Percentiles rank a stretch among this genome's conserved stretches.
Conservation (phyloP, 2,113 vertebrate genomes). For the Poeciliopsis prolifica region DNA sequence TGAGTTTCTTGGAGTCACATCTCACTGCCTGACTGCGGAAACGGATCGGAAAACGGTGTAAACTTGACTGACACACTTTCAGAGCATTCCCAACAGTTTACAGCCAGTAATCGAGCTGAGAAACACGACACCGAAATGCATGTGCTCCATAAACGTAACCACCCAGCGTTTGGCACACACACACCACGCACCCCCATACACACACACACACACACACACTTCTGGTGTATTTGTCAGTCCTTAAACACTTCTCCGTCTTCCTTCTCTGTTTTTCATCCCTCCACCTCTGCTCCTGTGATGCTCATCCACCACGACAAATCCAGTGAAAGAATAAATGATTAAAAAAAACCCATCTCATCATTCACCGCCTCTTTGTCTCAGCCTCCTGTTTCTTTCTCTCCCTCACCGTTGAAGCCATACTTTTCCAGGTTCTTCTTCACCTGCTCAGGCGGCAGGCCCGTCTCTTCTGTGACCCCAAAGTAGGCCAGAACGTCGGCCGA, state of each 20-base stretch:
- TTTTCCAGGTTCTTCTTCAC: conserved; percentile 87
- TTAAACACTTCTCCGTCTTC: conserved; percentile 1
- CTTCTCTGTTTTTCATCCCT: conserved; percentile 8
- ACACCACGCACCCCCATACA: too few species aligned
- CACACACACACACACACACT: conserved; percentile 1
- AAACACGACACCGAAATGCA: conserved; percentile 44
- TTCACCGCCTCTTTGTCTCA: background rate
- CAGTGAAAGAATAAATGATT: background rate
- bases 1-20: too few species aligned
- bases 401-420: conserved; percentile 90
- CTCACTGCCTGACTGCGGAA: background rate
- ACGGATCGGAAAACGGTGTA: background rate
- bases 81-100: conserved; percentile 12
- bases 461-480: conserved; percentile 86
- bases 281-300: background rate
- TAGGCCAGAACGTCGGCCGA: conserved; percentile 83
- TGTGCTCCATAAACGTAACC: conserved; percentile 46
- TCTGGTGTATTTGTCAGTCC: background rate
- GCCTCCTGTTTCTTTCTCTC: conserved; percentile 10
- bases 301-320: conserved; percentile 17
- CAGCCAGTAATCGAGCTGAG: conserved; percentile 25
- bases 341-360: background rate
- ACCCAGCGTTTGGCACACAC: background rate
- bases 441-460: conserved; percentile 86
- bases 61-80: background rate